phyloP scores from a whole-genome alignment of 2,113 vertebrate species.

The Cyphomyrus plagiostoma region DNA sequence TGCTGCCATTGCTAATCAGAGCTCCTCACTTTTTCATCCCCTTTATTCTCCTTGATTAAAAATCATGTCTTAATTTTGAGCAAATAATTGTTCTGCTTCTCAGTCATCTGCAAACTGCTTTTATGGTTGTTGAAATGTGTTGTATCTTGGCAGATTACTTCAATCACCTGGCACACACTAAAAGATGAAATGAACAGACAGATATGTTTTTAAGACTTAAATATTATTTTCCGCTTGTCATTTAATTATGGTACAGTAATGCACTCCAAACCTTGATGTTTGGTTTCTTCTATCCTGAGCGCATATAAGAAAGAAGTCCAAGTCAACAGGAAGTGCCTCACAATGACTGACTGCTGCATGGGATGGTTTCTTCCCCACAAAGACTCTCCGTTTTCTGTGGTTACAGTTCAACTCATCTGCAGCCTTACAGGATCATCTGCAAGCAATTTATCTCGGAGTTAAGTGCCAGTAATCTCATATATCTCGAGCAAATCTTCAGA shows the following conservation, averaged over 20 bases:
- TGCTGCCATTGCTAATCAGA: slow-evolving; percentile 35
- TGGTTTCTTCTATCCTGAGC: not conserved
- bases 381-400: slow-evolving; percentile 7
- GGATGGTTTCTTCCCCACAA: not conserved
- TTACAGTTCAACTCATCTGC: slow-evolving; percentile 12
- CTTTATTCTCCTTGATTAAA: slow-evolving; percentile 36
- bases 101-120: not conserved
- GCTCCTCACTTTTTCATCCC: slow-evolving; percentile 21
- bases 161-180: slow-evolving; percentile 19
- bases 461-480: slow-evolving; percentile 59
- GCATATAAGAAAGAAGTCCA: not conserved
- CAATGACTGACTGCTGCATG: not conserved
- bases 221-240: not conserved
- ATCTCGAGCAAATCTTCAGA: slow-evolving; percentile 59
- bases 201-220: not conserved
- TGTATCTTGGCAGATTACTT: not conserved
- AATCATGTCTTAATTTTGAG: slow-evolving; percentile 1
- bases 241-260: not conserved
- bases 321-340: slow-evolving; percentile 9
- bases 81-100: not conserved
- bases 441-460: slow-evolving; percentile 63
- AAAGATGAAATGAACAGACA: not conserved
- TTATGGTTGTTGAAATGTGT: not conserved
- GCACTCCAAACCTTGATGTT: not conserved
- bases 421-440: slow-evolving; percentile 41